A percentile compares a stretch with the other conserved stretches of the same genome.
These are phyloP conservation scores for Diachrysia chrysitis DNA, from an alignment of 2,888 invertebrate genomes.

Conservation along the genomic window DNA sequence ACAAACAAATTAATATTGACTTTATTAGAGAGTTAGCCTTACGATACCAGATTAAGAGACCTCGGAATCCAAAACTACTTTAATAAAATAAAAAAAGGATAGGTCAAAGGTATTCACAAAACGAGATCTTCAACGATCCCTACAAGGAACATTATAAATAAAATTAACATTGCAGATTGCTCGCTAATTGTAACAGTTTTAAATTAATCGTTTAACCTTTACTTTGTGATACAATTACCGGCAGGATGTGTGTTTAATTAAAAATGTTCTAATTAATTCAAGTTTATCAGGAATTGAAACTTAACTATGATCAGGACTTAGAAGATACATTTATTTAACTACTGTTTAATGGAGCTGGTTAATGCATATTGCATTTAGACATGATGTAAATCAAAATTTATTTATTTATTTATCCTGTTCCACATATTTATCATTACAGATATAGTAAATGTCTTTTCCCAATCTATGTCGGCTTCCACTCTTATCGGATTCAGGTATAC, in stretches of 20 bases:
- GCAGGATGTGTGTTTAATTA: constrained; percentile 38
- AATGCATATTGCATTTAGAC: no score
- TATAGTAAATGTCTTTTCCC: no score
- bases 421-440: no score
- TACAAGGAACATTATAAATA: constrained; percentile 44
- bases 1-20: no score
- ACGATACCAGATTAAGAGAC: not conserved
- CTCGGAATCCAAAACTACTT: constrained; percentile 1
- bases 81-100: not conserved
- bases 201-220: constrained; percentile 48
- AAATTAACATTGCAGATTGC: constrained; percentile 23
- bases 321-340: no score
- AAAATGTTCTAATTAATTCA: constrained; percentile 39
- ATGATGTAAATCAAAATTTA: no score
- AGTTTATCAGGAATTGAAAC: constrained; percentile 36
- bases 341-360: no score
- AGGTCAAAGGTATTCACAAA: constrained; percentile 14
- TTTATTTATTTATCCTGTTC: no score
- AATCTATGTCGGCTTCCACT: no score
- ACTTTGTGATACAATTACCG: constrained; percentile 21
- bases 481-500: no score
- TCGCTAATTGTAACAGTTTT: constrained; percentile 42
- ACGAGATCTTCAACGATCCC: constrained; percentile 22
- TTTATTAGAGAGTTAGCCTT: no score
- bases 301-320: not conserved